Conservation (phyloP, 2,888 invertebrate genomes). For the Zhengitettix transpicula region DNA sequence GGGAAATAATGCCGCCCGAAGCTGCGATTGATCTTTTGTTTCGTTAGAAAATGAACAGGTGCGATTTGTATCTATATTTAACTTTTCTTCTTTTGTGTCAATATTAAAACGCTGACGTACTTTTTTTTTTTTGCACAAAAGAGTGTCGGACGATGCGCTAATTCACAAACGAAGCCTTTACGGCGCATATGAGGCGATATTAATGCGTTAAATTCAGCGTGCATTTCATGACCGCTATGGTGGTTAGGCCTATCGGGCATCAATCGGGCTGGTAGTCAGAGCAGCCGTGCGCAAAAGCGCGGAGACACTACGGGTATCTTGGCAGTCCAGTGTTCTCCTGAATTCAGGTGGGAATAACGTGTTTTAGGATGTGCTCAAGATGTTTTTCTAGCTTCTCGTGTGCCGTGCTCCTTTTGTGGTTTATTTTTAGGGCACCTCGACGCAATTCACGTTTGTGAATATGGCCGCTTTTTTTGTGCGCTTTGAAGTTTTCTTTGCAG, state of each 20-base stretch:
- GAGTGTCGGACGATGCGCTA: too few relatives aligned
- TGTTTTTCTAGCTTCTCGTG: conserved; percentile 6
- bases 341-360: conserved; percentile 13
- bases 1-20: too few relatives aligned
- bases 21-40: too few relatives aligned
- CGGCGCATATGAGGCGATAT: not conserved
- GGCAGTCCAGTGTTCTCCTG: conserved; percentile 11
- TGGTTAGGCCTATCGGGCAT: conserved; percentile 15
- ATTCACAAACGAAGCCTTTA: too few relatives aligned
- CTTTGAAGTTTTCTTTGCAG: conserved; percentile 15
- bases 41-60: too few relatives aligned
- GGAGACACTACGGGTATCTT: conserved; percentile 11
- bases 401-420: conserved; percentile 1
- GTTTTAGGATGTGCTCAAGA: conserved; percentile 4
- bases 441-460: conserved; percentile 13
- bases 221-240: conserved; percentile 11
- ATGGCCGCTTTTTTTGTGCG: conserved; percentile 16
- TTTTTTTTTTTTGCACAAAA: too few relatives aligned
- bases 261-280: conserved; percentile 13
- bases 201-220: not conserved
- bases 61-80: too few relatives aligned
- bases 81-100: too few relatives aligned
- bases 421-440: conserved; percentile 10
- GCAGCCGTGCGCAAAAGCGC: conserved; percentile 14
- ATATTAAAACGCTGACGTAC: too few relatives aligned